Evolutionary conservation across 2,797 vertebrate genomes (phyloP).

Genomic region (Euphonia xanthogaster): DNA sequence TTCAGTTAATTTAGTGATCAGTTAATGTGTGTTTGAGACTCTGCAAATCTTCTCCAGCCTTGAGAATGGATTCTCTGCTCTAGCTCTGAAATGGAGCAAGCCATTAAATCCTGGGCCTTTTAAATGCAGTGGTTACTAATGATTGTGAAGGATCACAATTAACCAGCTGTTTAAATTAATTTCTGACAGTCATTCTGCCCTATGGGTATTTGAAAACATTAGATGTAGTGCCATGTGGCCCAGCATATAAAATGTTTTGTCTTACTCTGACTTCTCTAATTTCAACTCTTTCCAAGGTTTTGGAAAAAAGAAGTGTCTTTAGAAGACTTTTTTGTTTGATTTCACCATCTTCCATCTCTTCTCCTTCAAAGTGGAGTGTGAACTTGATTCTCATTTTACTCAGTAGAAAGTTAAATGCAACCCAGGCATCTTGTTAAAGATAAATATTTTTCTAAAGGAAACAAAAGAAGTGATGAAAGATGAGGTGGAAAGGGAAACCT

Average conservation of each 20-base stretch:
- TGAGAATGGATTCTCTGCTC: background rate
- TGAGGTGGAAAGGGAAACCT: slow-evolving; percentile 24
- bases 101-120: slow-evolving; percentile 2
- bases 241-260: background rate
- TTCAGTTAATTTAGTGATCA: no score
- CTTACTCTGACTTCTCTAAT: background rate
- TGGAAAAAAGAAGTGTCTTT: background rate
- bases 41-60: background rate
- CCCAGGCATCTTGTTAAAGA: background rate
- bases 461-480: slow-evolving; percentile 49
- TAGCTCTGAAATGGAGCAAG: slow-evolving; percentile 5
- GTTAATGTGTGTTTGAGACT: background rate
- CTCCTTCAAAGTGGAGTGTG: slow-evolving; percentile 1
- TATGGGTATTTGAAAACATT: slow-evolving; percentile 22
- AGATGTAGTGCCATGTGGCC: background rate
- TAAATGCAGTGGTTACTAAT: background rate
- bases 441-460: slow-evolving; percentile 60
- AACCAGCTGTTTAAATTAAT: slow-evolving; percentile 43
- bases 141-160: slow-evolving; percentile 30
- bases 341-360: background rate
- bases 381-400: slow-evolving; percentile 39
- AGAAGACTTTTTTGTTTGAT: background rate
- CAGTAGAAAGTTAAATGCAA: slow-evolving; percentile 12
- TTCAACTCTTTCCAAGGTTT: background rate
- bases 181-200: background rate